Evolutionary conservation across 2,797 vertebrate genomes (phyloP).

Genomic region (Chelonia mydas): DNA sequence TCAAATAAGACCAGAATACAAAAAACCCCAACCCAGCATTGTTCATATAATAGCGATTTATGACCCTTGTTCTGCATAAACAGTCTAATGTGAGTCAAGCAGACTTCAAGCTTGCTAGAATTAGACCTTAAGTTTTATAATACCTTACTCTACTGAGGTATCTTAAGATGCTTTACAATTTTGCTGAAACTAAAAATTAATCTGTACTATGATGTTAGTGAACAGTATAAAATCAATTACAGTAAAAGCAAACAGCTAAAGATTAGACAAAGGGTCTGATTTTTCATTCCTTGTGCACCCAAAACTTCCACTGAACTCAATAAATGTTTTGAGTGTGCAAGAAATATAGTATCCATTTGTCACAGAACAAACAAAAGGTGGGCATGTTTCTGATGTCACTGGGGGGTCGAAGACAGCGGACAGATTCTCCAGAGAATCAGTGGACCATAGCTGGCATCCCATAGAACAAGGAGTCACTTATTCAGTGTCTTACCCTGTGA

Average conservation of each 20-base stretch:
- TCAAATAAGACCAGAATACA: not conserved
- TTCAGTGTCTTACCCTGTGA: not conserved
- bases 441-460: not conserved
- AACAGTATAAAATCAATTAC: not conserved
- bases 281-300: not conserved
- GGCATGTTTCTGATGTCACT: not conserved
- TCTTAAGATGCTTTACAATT: not conserved
- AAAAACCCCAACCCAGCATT: not conserved
- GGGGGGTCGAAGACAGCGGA: not conserved
- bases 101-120: slow-evolving; percentile 7
- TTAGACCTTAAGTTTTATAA: not conserved
- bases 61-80: slow-evolving; percentile 15
- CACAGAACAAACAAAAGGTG: not conserved
- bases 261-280: not conserved
- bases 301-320: not conserved
- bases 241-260: not conserved
- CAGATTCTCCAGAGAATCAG: not conserved
- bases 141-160: not conserved
- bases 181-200: not conserved
- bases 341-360: not conserved
- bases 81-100: accelerated
- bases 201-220: not conserved
- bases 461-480: not conserved
- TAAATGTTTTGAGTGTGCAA: not conserved
- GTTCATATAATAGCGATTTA: not conserved